phyloP scores from a whole-genome alignment of 2,797 vertebrate species.

The Sibirionetta formosa region DNA sequence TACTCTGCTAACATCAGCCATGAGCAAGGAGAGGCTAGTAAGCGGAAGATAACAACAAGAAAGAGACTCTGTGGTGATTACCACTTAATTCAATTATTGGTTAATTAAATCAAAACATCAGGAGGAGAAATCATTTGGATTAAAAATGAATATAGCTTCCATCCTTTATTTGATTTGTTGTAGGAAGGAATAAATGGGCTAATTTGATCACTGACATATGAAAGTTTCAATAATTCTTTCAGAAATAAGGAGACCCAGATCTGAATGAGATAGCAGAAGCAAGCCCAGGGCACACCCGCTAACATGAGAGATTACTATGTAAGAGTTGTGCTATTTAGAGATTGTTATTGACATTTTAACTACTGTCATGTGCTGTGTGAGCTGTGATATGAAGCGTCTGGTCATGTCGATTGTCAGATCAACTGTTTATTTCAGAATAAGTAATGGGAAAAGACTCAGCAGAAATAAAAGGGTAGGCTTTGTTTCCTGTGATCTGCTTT shows the following conservation, averaged over 20 bases:
- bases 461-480: not conserved
- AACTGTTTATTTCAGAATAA: not conserved
- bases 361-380: not conserved
- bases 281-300: not conserved
- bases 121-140: conserved; percentile 63
- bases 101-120: conserved; percentile 74
- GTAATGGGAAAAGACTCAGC: rapidly evolving
- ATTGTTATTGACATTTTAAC: conserved; percentile 45
- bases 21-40: not conserved
- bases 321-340: not conserved
- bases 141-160: conserved; percentile 67
- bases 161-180: conserved; percentile 68
- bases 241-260: conserved; percentile 36
- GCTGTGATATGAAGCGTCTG: conserved; percentile 7
- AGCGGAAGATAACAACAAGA: conserved; percentile 9
- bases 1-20: conserved; percentile 44
- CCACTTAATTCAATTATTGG: conserved; percentile 54
- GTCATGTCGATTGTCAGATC: not conserved
- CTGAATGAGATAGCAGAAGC: conserved; percentile 1
- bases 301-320: not conserved
- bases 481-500: not conserved
- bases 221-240: conserved; percentile 58
- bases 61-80: conserved; percentile 24
- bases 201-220: conserved; percentile 51
- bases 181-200: conserved; percentile 57